Evolutionary conservation across 2,888 invertebrate genomes (phyloP).

Genomic region (Pristionchus japonicus): DNA sequence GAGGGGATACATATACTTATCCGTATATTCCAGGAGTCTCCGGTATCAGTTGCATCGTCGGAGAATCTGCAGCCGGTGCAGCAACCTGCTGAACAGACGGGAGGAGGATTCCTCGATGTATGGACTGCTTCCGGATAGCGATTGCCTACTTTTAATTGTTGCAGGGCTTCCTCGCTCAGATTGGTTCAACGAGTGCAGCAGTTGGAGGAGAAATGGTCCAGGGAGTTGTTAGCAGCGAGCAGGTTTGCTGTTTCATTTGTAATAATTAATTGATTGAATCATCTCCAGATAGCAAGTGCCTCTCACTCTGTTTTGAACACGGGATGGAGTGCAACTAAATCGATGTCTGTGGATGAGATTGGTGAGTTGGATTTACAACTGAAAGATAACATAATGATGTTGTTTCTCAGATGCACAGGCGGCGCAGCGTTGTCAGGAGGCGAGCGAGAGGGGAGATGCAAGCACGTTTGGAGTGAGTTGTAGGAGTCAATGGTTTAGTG

Average conservation of each 20-base stretch:
- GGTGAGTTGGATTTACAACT: neutral
- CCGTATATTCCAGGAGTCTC: neutral
- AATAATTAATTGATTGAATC: neutral
- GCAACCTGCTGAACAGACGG: neutral
- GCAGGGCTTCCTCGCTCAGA: neutral
- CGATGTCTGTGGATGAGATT: neutral
- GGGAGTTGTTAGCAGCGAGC: neutral
- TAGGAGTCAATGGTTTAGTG: too few relatives aligned
- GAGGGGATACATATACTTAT: neutral
- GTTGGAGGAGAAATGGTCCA: neutral
- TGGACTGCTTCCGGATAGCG: neutral
- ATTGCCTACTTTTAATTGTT: neutral
- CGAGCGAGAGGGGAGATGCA: slow-evolving; percentile 1
- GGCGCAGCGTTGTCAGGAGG: neutral
- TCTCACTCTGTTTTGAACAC: neutral
- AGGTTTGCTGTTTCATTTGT: neutral
- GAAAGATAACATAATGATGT: neutral
- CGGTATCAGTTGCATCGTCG: neutral
- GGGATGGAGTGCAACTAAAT: neutral
- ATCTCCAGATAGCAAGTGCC: neutral
- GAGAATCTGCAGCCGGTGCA: neutral
- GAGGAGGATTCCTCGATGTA: neutral
- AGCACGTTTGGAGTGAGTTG: neutral
- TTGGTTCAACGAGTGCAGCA: neutral
- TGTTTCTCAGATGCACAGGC: neutral